Percentiles rank a stretch among this genome's conserved stretches.
Evolutionary conservation across 2,113 vertebrate species (phyloP).

Genomic region (Tragulus kanchil): DNA sequence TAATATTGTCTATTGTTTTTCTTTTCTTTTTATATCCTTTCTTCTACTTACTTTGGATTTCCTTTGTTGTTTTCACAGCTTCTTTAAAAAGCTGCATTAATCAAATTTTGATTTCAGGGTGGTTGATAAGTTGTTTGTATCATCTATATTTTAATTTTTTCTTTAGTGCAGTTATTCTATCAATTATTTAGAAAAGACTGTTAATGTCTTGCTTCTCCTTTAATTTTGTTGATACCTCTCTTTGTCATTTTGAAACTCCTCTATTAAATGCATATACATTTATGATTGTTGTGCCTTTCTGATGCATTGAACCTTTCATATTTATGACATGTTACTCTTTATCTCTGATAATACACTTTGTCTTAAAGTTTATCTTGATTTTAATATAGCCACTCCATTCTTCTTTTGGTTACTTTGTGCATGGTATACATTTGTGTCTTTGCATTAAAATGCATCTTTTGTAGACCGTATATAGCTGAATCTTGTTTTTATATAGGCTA

Average conservation of each 20-base stretch:
- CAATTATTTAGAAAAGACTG: not conserved
- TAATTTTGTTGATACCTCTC: not conserved
- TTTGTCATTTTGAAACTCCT: not conserved
- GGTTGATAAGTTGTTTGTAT: not conserved
- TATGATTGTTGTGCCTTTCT: not conserved
- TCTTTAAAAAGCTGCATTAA: not conserved
- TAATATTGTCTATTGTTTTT: not conserved
- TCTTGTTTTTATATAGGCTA: not conserved
- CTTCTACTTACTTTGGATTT: not conserved
- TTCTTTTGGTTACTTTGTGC: not conserved
- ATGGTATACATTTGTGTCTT: not conserved
- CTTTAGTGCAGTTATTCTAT: not conserved
- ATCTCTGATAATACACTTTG: not conserved
- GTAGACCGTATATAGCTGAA: not conserved
- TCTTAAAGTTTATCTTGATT: conserved; percentile 13
- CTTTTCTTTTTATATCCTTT: not conserved
- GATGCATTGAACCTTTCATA: not conserved
- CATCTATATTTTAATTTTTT: not conserved
- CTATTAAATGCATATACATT: not conserved
- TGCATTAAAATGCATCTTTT: not conserved
- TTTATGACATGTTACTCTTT: not conserved
- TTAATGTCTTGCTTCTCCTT: not conserved
- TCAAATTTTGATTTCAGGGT: conserved; percentile 5
- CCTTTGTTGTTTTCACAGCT: not conserved
- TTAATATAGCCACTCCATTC: not conserved